Percentiles rank a stretch among this genome's conserved stretches.
Evolutionary conservation across 2,797 vertebrate genomes (phyloP).

Genomic region (Menidia menidia): DNA sequence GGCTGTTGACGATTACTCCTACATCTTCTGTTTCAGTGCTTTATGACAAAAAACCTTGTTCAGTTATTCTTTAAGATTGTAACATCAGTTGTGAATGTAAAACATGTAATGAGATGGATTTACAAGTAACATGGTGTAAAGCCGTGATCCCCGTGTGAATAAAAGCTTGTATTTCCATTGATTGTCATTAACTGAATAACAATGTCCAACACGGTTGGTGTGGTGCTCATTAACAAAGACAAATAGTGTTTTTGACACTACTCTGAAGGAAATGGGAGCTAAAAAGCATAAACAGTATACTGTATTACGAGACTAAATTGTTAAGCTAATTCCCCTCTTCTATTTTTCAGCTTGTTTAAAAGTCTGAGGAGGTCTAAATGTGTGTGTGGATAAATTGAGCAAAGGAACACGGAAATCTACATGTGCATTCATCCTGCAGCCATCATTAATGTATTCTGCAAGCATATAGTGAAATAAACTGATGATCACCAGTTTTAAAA

Average conservation of each 20-base stretch:
- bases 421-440: no score
- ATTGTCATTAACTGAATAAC: constrained; percentile 1
- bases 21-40: background rate
- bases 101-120: constrained; percentile 36
- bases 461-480: background rate
- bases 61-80: constrained; percentile 5
- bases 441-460: background rate
- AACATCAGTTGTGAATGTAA: constrained; percentile 2
- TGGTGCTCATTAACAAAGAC: background rate
- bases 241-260: background rate
- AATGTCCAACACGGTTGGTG: constrained; percentile 6
- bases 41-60: background rate
- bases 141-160: constrained; percentile 13
- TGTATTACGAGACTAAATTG: no score
- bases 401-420: background rate
- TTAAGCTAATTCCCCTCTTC: no score
- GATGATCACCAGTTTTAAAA: no score
- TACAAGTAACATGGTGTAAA: constrained; percentile 8
- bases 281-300: background rate
- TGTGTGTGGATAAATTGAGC: no score
- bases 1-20: background rate
- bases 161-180: constrained; percentile 1
- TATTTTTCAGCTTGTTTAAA: no score
- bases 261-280: background rate
- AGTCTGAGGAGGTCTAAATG: no score